Base-by-base conservation (phyloP, 2,113 vertebrate species). In the Fukomys damarensis region DNA sequence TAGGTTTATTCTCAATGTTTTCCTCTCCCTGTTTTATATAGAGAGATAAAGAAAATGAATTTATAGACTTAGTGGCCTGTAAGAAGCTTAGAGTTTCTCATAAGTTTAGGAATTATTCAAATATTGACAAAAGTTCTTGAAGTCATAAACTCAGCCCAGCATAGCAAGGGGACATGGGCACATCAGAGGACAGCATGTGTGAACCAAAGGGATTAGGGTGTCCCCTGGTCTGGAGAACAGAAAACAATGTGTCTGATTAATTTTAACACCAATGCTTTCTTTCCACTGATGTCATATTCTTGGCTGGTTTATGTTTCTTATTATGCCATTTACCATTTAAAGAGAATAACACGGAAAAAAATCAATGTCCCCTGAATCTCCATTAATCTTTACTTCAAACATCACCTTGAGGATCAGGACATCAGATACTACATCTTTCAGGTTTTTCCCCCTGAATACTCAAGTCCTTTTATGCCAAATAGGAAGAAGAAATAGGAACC, bases 331-430 rank as follows among this genome's bases (percentile, higher is more conserved):
- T 91, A 63, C 28, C 38, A 68, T 63, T 94, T 93, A 58, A 94
- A 92, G 41, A 88, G 11, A n/a, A 65, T 90, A 91, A 95, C 24
- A 65, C 79, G 35, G 43, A 81, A 66, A 87, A 82, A 93, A 89
- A 61, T 83, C 46, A 91, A 95, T 96, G 66, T 65, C 26, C 22
- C 46, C 22, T 38, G 28, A 97, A 77, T 85, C 41, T 77, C 84
- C 70, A 41, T 76, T 76, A 61, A 89, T 90, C 95, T 96, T 95
- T 90, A 59, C 89, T 93, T 93, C 84, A 94, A 95, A 93, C 52
- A 88, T 87, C 65, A 74, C 58, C 83, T 86, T 80, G 68, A 84
- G 68, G 76, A 95, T 87, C 92, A 89, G 68, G 58, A 97, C 56
- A 91, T 94, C 49, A 89, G 74, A 91, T 61, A 46, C 63, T 14